phyloP scores from a whole-genome alignment of 2,888 invertebrate genomes.

The Euzophera pinguis region DNA sequence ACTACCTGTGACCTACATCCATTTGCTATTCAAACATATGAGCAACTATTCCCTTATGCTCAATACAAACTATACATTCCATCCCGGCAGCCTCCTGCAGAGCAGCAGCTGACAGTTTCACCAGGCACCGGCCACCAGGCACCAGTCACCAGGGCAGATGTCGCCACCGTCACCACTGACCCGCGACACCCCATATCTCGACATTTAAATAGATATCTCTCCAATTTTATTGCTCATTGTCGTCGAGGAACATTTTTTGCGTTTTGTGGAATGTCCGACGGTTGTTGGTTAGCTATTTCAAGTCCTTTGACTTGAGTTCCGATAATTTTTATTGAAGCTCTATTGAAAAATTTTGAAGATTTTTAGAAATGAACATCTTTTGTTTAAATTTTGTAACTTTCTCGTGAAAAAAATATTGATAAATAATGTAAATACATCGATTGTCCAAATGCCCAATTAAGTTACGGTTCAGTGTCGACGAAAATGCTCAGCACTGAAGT shows the following conservation, averaged over 20 bases:
- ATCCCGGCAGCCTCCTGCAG: neutral
- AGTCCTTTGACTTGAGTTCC: neutral
- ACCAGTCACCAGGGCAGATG: slow-evolving; percentile 33
- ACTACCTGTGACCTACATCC: too few species aligned
- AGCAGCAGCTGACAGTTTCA: neutral
- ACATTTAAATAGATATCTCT: slow-evolving; percentile 62
- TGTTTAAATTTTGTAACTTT: too few species aligned
- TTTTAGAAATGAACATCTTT: too few species aligned
- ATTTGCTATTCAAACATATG: too few species aligned
- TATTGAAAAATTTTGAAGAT: neutral
- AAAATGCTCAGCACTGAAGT: too few species aligned
- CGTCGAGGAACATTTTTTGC: slow-evolving; percentile 29
- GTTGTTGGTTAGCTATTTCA: slow-evolving; percentile 10
- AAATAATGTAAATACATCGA: too few species aligned
- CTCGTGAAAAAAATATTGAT: too few species aligned
- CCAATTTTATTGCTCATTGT: slow-evolving; percentile 46
- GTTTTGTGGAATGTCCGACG: slow-evolving; percentile 27
- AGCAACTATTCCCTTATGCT: too few species aligned
- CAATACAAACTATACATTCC: too few species aligned
- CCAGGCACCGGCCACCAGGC: too few species aligned
- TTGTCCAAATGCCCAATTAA: too few species aligned
- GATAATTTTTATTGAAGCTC: neutral
- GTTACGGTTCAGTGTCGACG: too few species aligned
- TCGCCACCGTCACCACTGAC: slow-evolving; percentile 27
- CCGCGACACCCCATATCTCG: slow-evolving; percentile 41